These are phyloP conservation scores for Peribatodes rhomboidaria DNA, from an alignment of 2,888 invertebrate genomes.

Conservation along the genomic window DNA sequence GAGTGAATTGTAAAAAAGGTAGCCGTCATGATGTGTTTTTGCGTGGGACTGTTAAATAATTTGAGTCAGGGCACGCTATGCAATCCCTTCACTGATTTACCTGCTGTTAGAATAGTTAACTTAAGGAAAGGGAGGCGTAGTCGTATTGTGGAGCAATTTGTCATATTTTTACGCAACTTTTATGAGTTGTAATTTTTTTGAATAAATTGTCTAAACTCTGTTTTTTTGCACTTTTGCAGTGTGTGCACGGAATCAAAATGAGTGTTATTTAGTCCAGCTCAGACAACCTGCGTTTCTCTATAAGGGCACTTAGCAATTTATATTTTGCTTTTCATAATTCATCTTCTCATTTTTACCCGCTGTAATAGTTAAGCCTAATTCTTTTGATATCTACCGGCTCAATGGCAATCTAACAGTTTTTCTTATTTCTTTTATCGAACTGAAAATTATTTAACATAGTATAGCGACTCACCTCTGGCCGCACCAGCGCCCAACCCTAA, in stretches of 20 bases:
- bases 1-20: not conserved
- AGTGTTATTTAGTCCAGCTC: too few species aligned
- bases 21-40: not conserved
- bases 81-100: not conserved
- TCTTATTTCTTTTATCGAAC: not conserved
- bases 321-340: not conserved
- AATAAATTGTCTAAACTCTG: too few species aligned
- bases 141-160: not conserved
- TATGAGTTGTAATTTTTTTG: too few species aligned
- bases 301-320: not conserved
- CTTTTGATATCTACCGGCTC: too few species aligned
- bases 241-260: too few species aligned
- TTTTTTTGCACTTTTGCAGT: too few species aligned
- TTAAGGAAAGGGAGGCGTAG: not conserved
- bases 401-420: too few species aligned
- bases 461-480: constrained; percentile 5
- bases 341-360: not conserved
- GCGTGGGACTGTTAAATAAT: not conserved
- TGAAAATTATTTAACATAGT: constrained; percentile 7
- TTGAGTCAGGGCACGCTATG: not conserved
- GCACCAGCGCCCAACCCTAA: constrained; percentile 23
- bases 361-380: not conserved
- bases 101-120: not conserved
- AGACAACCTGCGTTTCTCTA: too few species aligned
- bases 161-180: not conserved